A percentile compares a stretch with the other conserved stretches of the same genome.
Evolutionary conservation across 2,888 invertebrate genomes (phyloP).

Genomic region (Barypeithes pellucidus): DNA sequence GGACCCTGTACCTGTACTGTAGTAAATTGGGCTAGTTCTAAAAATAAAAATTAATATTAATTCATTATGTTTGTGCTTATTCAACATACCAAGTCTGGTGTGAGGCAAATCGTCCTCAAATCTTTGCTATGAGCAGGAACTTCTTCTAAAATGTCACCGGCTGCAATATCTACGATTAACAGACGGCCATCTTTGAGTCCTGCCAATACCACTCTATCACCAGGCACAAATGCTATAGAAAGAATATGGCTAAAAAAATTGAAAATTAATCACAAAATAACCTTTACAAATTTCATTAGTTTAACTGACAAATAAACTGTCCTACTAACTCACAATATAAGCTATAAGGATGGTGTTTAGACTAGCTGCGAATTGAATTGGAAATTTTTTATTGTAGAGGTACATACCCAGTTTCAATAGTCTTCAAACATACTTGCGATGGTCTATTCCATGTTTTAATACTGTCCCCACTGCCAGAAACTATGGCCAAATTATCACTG

Average conservation of each 20-base stretch:
- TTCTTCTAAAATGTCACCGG: slow-evolving; percentile 86
- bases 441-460: slow-evolving; percentile 96
- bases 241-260: slow-evolving; percentile 79
- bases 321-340: no score
- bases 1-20: no score
- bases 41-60: no score
- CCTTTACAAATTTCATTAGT: no score
- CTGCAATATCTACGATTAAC: slow-evolving; percentile 88
- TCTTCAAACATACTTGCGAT: slow-evolving; percentile 76
- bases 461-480: slow-evolving; percentile 89
- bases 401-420: slow-evolving; percentile 71
- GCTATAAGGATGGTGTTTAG: no score
- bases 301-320: no score
- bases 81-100: slow-evolving; percentile 83
- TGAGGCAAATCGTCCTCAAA: slow-evolving; percentile 84
- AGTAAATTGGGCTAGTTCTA: no score
- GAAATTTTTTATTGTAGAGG: no score
- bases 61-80: not conserved
- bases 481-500: slow-evolving; percentile 90
- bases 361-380: no score
- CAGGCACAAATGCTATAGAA: slow-evolving; percentile 87
- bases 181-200: slow-evolving; percentile 90
- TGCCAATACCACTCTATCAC: slow-evolving; percentile 91
- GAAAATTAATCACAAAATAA: no score
- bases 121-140: slow-evolving; percentile 86